Percentiles rank a stretch among this genome's conserved stretches.
Evolutionary conservation across 2,113 vertebrate genomes (phyloP).

Genomic region (Sylvietta virens): DNA sequence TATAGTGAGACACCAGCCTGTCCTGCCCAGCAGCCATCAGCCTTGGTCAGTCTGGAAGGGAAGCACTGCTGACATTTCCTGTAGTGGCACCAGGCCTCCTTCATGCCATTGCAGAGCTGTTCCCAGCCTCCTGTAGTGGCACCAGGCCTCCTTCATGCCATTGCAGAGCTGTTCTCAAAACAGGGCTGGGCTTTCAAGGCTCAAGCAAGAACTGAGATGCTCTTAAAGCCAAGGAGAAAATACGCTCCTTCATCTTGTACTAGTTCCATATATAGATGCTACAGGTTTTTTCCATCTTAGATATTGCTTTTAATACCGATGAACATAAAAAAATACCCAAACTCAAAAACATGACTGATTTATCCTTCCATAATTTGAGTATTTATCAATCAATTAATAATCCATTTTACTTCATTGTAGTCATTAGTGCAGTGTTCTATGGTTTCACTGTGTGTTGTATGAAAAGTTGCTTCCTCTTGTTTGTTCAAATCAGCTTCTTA

Average conservation of each 20-base stretch:
- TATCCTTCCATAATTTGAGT: neutral
- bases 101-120: neutral
- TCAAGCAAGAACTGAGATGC: neutral
- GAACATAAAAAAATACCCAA: neutral
- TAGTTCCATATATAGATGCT: neutral
- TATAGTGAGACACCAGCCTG: neutral
- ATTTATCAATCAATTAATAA: neutral
- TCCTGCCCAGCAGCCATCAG: neutral
- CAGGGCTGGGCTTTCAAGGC: neutral
- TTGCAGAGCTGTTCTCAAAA: neutral
- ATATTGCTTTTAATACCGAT: neutral
- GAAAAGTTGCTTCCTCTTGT: neutral
- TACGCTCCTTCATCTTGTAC: neutral
- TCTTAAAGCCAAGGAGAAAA: neutral
- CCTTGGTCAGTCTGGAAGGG: neutral
- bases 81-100: neutral
- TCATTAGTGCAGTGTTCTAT: neutral
- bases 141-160: neutral
- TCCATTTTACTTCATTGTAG: neutral
- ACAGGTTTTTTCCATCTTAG: neutral
- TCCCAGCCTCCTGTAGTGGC: neutral
- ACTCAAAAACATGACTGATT: rapidly evolving
- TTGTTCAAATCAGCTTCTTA: neutral
- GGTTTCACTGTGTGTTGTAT: neutral
- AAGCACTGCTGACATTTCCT: neutral